Conservation (phyloP, 1,140 invertebrate genomes). For the Episyrphus balteatus region DNA sequence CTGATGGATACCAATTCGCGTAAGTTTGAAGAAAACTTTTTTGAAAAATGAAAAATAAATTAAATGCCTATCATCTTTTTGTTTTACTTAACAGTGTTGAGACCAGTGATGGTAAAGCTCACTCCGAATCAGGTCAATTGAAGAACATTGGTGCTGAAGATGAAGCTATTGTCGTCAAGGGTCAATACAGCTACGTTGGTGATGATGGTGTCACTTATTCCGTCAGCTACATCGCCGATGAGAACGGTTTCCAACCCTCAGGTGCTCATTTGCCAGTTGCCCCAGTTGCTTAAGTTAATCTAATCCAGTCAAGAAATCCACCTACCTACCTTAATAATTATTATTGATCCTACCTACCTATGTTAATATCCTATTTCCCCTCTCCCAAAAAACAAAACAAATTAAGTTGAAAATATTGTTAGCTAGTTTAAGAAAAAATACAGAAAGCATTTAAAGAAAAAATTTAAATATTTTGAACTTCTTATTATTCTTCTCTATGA, state of each 20-base stretch:
- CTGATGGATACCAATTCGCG: not conserved
- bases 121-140: slow-evolving; percentile 48
- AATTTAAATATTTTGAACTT: no score
- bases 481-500: no score
- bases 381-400: no score
- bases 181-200: slow-evolving; percentile 50
- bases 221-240: slow-evolving; percentile 44
- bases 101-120: slow-evolving; percentile 51
- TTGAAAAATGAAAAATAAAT: not conserved
- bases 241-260: slow-evolving; percentile 45
- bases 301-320: no score
- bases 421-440: no score
- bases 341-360: no score
- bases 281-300: slow-evolving; percentile 41
- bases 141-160: slow-evolving; percentile 48
- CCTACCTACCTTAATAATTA: no score
- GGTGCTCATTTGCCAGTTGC: slow-evolving; percentile 52
- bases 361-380: no score
- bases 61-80: not conserved
- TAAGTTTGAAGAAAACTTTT: not conserved
- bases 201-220: slow-evolving; percentile 50
- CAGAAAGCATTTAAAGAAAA: no score
- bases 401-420: no score
- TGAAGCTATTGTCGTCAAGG: slow-evolving; percentile 45
- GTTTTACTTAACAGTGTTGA: slow-evolving; percentile 40